Conservation (phyloP, 2,797 vertebrate species). For the Holocentrus rufus region DNA sequence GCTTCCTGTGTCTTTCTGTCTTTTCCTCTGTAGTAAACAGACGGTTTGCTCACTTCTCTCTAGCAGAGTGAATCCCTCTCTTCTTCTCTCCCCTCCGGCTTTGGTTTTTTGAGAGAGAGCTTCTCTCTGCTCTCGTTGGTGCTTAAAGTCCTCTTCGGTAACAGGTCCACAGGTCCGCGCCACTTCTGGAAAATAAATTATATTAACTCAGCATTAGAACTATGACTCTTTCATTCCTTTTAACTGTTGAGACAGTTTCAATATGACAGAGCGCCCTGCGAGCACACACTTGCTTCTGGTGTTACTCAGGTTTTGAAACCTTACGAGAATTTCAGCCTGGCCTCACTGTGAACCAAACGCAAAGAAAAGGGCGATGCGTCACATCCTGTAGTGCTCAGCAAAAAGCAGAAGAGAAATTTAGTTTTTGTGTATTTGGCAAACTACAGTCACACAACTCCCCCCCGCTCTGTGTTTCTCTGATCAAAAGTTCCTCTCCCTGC, state of each 20-base stretch:
- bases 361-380: conserved; percentile 15
- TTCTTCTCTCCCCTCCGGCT: conserved; percentile 1
- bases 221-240: not conserved
- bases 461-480: not conserved
- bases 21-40: not conserved
- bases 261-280: conserved; percentile 12
- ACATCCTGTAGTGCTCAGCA: not conserved
- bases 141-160: not conserved
- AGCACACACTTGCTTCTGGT: not conserved
- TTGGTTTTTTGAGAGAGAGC: not conserved
- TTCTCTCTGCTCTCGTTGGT: not conserved
- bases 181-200: conserved; percentile 32
- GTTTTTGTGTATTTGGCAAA: not conserved
- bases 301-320: not conserved
- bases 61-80: conserved; percentile 1
- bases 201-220: conserved; percentile 9
- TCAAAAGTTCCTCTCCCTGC: conserved; percentile 1
- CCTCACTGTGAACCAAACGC: conserved; percentile 34
- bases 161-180: conserved; percentile 2
- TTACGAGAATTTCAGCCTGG: not conserved
- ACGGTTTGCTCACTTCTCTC: not conserved
- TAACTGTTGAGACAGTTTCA: not conserved
- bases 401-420: conserved; percentile 32
- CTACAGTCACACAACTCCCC: not conserved
- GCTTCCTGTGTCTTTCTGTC: too few relatives aligned